A percentile compares a stretch with the other conserved stretches of the same genome.
phyloP scores from a whole-genome alignment of 2,113 vertebrate genomes.

The Rhegmatorhina hoffmannsi region DNA sequence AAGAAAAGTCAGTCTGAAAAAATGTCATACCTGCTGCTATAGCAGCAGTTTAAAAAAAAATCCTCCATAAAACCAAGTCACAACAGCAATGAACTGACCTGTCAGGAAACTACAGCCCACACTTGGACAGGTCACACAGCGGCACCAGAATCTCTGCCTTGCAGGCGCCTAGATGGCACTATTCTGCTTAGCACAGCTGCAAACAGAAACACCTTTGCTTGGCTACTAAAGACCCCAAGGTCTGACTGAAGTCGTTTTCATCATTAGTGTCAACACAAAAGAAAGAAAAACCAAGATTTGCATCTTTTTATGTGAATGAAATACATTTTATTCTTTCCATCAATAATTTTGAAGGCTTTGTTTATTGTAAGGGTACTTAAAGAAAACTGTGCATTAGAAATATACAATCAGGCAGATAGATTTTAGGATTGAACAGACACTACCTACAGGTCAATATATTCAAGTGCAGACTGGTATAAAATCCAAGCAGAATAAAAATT shows the following conservation, averaged over 20 bases:
- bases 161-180: not conserved
- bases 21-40: not conserved
- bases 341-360: not conserved
- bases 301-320: not conserved
- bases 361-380: not conserved
- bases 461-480: not conserved
- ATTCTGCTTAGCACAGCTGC: not conserved
- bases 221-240: not conserved
- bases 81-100: not conserved
- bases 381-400: not conserved
- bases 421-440: not conserved
- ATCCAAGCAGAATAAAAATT: not conserved
- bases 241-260: not conserved
- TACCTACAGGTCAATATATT: not conserved
- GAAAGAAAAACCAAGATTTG: not conserved
- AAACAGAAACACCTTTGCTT: not conserved
- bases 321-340: not conserved
- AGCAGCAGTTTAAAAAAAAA: not conserved
- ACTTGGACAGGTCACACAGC: not conserved
- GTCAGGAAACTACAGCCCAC: not conserved
- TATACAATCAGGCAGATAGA: not conserved
- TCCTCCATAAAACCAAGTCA: not conserved
- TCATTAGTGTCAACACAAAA: not conserved
- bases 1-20: not conserved
- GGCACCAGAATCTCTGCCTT: rapidly evolving